Percentiles rank a stretch among this genome's conserved stretches.
These are phyloP conservation scores for Dallia pectoralis DNA, from an alignment of 2,797 vertebrate genomes.

Conservation along the genomic window DNA sequence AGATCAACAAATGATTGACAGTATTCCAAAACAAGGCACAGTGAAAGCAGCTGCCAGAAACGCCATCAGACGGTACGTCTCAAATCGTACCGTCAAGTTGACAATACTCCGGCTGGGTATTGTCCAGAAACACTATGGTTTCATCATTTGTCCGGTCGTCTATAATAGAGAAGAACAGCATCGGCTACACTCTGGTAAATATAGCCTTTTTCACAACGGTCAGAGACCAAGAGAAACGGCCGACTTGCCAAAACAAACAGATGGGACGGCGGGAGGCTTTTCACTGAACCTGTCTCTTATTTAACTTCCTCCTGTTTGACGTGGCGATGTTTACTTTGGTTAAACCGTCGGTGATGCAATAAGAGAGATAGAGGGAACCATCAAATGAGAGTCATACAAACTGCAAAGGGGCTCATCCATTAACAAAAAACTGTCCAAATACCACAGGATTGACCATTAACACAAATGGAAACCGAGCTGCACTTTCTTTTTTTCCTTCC, in stretches of 20 bases:
- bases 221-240: background rate
- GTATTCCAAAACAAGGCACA: background rate
- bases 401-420: background rate
- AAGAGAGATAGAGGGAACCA: background rate
- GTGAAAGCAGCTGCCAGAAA: too few relatives aligned
- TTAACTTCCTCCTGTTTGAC: background rate
- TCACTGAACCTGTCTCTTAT: background rate
- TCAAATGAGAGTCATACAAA: background rate
- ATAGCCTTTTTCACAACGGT: background rate
- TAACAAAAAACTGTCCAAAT: too few relatives aligned
- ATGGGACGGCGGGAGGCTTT: constrained; percentile 7
- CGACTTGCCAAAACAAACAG: constrained; percentile 6
- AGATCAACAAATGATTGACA: background rate
- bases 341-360: background rate
- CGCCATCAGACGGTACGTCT: too few relatives aligned
- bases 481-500: too few relatives aligned
- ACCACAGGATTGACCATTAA: too few relatives aligned
- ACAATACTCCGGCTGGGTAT: too few relatives aligned
- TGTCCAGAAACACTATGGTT: too few relatives aligned
- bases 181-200: background rate
- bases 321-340: background rate
- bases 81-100: too few relatives aligned
- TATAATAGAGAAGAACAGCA: too few relatives aligned
- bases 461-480: too few relatives aligned
- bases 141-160: too few relatives aligned